These are phyloP conservation scores for Cyprinus carpio DNA, from an alignment of 2,113 vertebrate genomes.

Conservation along the genomic window DNA sequence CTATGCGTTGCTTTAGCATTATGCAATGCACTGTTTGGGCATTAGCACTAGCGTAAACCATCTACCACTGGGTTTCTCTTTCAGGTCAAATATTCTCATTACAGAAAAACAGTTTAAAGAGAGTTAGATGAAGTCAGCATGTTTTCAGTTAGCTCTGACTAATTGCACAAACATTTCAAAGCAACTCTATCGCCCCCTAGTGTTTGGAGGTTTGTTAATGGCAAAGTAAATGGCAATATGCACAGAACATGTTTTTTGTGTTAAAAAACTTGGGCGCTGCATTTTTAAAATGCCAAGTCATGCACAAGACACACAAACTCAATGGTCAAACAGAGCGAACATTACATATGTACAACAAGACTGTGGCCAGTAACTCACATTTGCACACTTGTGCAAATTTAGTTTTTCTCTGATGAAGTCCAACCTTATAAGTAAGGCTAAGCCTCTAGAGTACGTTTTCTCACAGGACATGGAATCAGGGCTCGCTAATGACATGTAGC, in stretches of 20 bases:
- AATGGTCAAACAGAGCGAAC: neutral
- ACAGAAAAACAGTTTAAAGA: neutral
- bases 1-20: neutral
- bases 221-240: neutral
- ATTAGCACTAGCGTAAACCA: neutral
- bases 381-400: neutral
- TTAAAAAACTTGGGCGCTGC: no score
- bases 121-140: neutral
- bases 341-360: neutral
- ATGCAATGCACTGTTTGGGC: neutral
- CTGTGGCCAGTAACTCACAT: neutral
- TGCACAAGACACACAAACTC: neutral
- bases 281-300: no score
- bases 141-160: neutral
- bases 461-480: neutral
- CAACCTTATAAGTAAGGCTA: neutral
- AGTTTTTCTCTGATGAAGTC: neutral
- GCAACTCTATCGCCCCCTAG: neutral
- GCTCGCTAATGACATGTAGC: slow-evolving; percentile 9
- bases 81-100: neutral
- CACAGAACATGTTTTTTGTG: neutral
- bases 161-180: neutral
- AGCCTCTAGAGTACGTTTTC: slow-evolving; percentile 10
- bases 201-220: neutral
- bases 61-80: neutral